phyloP scores from a whole-genome alignment of 2,888 invertebrate genomes.

The Rutpela maculata region DNA sequence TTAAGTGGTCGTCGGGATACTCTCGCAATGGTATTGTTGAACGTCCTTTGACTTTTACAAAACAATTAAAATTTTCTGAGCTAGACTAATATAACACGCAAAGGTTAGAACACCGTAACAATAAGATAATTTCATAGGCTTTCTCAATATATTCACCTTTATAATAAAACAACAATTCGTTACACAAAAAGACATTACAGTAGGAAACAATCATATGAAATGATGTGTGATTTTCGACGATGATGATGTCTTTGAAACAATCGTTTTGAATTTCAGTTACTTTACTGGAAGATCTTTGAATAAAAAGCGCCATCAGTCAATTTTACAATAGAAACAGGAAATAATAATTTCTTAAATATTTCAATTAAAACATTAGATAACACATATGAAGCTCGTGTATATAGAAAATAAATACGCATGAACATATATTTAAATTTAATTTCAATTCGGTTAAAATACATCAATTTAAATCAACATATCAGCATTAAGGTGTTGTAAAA shows the following conservation, averaged over 20 bases:
- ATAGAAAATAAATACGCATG: too few relatives aligned
- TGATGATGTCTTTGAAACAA: neutral
- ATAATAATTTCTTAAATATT: too few relatives aligned
- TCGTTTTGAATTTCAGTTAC: too few relatives aligned
- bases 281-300: too few relatives aligned
- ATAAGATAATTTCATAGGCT: neutral
- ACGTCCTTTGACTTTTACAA: slow-evolving; percentile 24
- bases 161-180: neutral
- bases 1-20: neutral
- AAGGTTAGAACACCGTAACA: neutral
- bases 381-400: too few relatives aligned
- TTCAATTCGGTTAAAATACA: too few relatives aligned
- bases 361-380: too few relatives aligned
- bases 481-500: too few relatives aligned
- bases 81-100: neutral
- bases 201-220: neutral
- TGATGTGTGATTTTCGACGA: neutral
- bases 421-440: too few relatives aligned
- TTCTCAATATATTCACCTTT: neutral
- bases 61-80: slow-evolving; percentile 21
- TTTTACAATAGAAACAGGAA: too few relatives aligned
- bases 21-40: neutral
- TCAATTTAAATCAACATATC: too few relatives aligned
- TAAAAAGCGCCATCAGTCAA: too few relatives aligned
- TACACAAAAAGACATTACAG: neutral